Percentiles rank a stretch among this genome's conserved stretches.
These are phyloP conservation scores for Dissostichus mawsoni DNA, from an alignment of 2,113 vertebrate genomes.

Conservation along the genomic window DNA sequence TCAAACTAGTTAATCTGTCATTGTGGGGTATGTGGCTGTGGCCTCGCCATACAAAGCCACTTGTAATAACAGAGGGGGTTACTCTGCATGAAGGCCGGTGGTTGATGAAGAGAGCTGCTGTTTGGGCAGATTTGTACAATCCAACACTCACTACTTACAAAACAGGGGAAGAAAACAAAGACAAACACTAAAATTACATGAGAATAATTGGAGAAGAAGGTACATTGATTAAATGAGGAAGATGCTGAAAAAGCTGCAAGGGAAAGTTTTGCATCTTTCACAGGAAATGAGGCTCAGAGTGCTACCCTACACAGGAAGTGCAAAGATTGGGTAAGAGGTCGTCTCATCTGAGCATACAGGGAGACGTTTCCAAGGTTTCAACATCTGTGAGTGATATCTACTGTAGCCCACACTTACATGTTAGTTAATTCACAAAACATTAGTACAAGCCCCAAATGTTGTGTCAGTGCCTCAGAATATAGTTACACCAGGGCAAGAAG, in stretches of 20 bases:
- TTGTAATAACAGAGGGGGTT: constrained; percentile 52
- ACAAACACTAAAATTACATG: background rate
- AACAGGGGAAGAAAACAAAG: background rate
- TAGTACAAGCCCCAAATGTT: background rate
- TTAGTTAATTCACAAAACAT: background rate
- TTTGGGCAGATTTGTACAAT: constrained; percentile 26
- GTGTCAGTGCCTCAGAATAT: background rate
- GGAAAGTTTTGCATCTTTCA: constrained; percentile 49
- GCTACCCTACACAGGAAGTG: constrained; percentile 66
- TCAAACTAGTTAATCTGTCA: constrained; percentile 67
- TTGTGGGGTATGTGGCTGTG: constrained; percentile 49
- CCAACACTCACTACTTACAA: background rate
- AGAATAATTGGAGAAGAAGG: background rate
- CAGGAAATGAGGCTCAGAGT: constrained; percentile 56
- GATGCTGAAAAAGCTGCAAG: constrained; percentile 19
- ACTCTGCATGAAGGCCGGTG: constrained; percentile 13
- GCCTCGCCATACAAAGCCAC: constrained; percentile 54
- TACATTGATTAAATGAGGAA: constrained; percentile 19
- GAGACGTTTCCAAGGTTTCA: constrained; percentile 55
- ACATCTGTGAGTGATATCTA: constrained; percentile 45
- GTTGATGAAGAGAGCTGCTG: constrained; percentile 34
- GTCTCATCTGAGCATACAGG: constrained; percentile 32
- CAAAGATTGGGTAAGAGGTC: constrained; percentile 62
- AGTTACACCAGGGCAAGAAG: background rate
- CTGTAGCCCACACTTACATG: constrained; percentile 17